phyloP scores from a whole-genome alignment of 2,797 vertebrate genomes.

The Avahi laniger region DNA sequence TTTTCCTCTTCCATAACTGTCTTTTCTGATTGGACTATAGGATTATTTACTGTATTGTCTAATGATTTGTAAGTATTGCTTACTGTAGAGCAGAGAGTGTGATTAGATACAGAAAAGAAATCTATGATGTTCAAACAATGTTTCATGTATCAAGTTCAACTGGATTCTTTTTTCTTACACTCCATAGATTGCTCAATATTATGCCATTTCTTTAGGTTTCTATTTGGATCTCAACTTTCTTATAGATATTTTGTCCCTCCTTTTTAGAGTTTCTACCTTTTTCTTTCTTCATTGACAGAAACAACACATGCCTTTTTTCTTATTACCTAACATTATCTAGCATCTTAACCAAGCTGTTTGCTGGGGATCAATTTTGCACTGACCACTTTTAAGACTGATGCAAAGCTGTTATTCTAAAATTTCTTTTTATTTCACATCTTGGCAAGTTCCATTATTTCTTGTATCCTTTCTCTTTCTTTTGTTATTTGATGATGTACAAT shows the following conservation, averaged over 20 bases:
- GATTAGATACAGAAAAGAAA: background rate
- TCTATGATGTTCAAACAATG: background rate
- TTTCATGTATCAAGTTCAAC: background rate
- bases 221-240: background rate
- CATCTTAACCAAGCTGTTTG: constrained; percentile 19
- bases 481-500: background rate
- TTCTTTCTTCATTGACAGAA: background rate
- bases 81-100: background rate
- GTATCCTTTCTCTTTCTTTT: background rate
- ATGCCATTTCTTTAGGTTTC: background rate
- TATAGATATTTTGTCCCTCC: background rate
- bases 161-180: constrained; percentile 16
- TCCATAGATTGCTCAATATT: background rate
- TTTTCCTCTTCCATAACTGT: background rate
- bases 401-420: background rate
- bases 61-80: background rate
- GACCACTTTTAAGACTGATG: background rate
- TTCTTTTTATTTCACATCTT: constrained; percentile 12
- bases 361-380: background rate
- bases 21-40: background rate
- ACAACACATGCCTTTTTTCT: background rate
- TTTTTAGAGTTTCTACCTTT: constrained; percentile 18
- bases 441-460: background rate
- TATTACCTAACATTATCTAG: background rate
- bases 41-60: background rate